Percentiles rank a stretch among this genome's conserved stretches.
Evolutionary conservation across 2,888 invertebrate species (phyloP).

Genomic region (Drosophila mercatorum): DNA sequence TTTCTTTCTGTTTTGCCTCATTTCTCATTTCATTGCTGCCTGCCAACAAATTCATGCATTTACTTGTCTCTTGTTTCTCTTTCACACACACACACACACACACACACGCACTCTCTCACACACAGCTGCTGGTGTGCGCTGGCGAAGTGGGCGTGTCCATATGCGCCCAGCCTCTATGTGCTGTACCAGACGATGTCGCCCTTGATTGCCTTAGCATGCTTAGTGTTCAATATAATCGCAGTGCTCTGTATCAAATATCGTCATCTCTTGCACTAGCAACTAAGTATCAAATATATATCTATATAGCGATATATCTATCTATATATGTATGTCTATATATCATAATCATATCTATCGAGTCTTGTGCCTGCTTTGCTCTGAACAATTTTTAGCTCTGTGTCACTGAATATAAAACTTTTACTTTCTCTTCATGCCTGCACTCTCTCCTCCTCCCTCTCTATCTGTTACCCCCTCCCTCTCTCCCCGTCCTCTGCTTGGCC

Average conservation of each 20-base stretch:
- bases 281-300: conserved; percentile 28
- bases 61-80: conserved; percentile 55
- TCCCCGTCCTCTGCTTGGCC: conserved; percentile 6
- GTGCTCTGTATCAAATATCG: conserved; percentile 76
- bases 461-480: background rate
- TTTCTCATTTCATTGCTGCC: conserved; percentile 29
- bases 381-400: background rate
- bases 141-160: conserved; percentile 82
- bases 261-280: conserved; percentile 49
- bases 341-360: conserved; percentile 4
- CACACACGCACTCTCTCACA: background rate
- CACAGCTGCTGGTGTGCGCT: conserved; percentile 80
- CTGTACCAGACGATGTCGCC: conserved; percentile 83
- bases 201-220: conserved; percentile 82
- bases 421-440: conserved; percentile 52
- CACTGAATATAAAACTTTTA: conserved; percentile 26
- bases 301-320: background rate
- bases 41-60: conserved; percentile 39
- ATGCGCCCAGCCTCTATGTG: conserved; percentile 81
- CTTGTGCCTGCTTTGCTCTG: conserved; percentile 35
- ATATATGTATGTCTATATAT: background rate
- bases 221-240: conserved; percentile 80
- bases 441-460: conserved; percentile 5
- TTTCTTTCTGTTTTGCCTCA: conserved; percentile 1
- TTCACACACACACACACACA: conserved; percentile 26